phyloP scores from a whole-genome alignment of 1,140 invertebrate species.

The Pentalonia nigronervosa region DNA sequence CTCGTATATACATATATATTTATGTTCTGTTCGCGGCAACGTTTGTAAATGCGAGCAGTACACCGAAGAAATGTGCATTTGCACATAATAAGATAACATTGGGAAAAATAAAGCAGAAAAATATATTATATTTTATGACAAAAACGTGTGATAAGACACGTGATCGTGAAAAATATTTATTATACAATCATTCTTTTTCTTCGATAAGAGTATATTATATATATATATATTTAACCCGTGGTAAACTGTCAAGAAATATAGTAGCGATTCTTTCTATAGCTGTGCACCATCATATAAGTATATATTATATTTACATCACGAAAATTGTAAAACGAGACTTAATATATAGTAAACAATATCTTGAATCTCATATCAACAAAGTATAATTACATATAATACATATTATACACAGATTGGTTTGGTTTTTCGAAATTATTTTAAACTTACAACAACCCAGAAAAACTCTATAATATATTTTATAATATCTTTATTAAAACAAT shows the following conservation, averaged over 20 bases:
- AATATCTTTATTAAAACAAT: too few species aligned
- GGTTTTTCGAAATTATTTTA: neutral
- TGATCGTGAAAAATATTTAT: conserved; percentile 9
- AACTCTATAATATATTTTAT: neutral
- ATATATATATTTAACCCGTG: neutral
- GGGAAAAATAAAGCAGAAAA: neutral
- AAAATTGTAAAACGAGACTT: neutral
- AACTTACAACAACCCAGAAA: neutral
- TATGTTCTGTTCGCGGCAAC: neutral
- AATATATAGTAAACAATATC: too few species aligned
- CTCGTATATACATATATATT: neutral
- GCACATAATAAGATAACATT: neutral
- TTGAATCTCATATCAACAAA: neutral
- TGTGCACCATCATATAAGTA: neutral
- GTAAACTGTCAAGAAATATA: neutral
- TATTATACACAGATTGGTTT: neutral
- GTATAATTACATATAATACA: too few species aligned
- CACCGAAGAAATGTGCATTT: neutral
- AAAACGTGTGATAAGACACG: conserved; percentile 17
- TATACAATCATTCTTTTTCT: neutral
- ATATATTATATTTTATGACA: neutral
- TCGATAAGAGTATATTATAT: neutral
- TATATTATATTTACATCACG: neutral
- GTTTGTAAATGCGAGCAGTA: neutral
- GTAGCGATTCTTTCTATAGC: neutral